These are phyloP conservation scores for Dioctria rufipes DNA, from an alignment of 2,888 invertebrate species.

Conservation along the genomic window DNA sequence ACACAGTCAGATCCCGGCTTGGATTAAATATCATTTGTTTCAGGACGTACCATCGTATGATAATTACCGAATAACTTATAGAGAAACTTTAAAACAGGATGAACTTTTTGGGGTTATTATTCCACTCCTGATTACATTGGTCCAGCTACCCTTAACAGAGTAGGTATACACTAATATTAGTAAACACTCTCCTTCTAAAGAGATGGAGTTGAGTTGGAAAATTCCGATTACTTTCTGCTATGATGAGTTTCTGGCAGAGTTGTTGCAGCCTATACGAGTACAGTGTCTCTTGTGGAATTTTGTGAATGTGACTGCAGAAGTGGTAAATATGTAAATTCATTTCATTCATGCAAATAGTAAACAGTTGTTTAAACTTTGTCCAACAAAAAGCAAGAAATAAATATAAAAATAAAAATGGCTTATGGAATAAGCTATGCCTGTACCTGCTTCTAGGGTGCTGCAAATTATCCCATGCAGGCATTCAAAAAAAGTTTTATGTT, in stretches of 20 bases:
- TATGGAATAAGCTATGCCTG: neutral
- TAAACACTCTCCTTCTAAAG: neutral
- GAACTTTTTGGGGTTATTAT: conserved; percentile 31
- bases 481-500: neutral
- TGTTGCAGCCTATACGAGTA: neutral
- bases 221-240: neutral
- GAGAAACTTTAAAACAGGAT: conserved; percentile 7
- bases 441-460: neutral
- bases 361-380: neutral
- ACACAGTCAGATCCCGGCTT: neutral
- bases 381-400: neutral
- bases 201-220: neutral
- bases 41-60: conserved; percentile 16
- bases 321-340: neutral
- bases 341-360: neutral
- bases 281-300: neutral
- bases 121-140: conserved; percentile 37
- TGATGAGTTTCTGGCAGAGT: neutral
- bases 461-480: neutral
- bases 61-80: conserved; percentile 39
- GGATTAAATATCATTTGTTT: conserved; percentile 21
- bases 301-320: neutral
- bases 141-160: conserved; percentile 31
- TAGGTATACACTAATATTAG: neutral
- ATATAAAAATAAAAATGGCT: too few species aligned